phyloP scores from a whole-genome alignment of 2,888 invertebrate species.

The Idaea straminata region DNA sequence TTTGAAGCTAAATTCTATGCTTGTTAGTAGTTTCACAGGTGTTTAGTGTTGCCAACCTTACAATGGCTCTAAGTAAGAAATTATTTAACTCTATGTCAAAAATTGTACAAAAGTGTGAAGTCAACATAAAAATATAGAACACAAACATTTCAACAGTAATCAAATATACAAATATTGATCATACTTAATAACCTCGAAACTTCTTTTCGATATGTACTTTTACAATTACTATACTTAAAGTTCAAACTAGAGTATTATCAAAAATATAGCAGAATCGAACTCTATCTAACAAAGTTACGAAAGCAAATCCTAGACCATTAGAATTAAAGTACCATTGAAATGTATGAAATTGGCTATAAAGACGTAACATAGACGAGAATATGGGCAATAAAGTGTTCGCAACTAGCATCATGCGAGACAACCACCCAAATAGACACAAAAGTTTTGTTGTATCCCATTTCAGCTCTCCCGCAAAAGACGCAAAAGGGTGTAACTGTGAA shows the following conservation, averaged over 20 bases:
- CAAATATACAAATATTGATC: no score
- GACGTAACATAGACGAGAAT: conserved; percentile 6
- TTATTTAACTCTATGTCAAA: background rate
- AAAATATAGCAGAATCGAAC: background rate
- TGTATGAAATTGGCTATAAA: conserved; percentile 1
- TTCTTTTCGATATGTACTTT: background rate
- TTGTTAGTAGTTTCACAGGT: background rate
- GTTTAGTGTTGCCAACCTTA: background rate
- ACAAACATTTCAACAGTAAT: no score
- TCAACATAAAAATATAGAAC: background rate
- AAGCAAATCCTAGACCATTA: background rate
- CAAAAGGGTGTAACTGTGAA: conserved; percentile 58
- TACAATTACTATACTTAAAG: background rate
- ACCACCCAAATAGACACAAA: conserved; percentile 36
- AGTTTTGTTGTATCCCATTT: conserved; percentile 44
- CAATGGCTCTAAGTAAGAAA: background rate
- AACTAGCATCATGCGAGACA: conserved; percentile 25
- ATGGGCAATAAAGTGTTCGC: conserved; percentile 21
- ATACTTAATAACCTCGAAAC: no score
- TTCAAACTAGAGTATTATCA: background rate
- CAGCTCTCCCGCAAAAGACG: conserved; percentile 45
- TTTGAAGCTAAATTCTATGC: background rate
- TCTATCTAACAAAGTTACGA: background rate
- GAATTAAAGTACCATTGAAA: conserved; percentile 1
- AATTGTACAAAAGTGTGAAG: background rate